Percentiles rank a stretch among this genome's conserved stretches.
phyloP scores from a whole-genome alignment of 2,113 vertebrate genomes.

The Herpailurus yagouaroundi region DNA sequence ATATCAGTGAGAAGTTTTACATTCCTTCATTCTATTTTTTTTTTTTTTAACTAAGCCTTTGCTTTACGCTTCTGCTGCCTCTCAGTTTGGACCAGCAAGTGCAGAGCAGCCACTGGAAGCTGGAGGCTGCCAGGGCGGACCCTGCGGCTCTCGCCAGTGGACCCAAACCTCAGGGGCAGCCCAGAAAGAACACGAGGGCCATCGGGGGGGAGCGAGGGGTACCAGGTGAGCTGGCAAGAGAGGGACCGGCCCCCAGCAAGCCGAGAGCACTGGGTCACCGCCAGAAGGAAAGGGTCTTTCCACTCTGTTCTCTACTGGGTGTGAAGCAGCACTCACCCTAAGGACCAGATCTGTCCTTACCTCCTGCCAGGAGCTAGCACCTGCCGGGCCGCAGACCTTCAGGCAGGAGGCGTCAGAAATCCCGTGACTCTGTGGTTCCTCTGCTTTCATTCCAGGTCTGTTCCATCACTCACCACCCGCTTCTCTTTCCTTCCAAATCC shows the following conservation, averaged over 20 bases:
- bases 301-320: too few relatives aligned
- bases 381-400: not conserved
- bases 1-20: not conserved
- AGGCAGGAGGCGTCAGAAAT: not conserved
- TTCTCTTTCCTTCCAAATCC: not conserved
- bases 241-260: not conserved
- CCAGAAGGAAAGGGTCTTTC: not conserved
- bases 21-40: not conserved
- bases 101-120: not conserved
- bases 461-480: not conserved
- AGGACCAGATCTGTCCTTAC: rapidly evolving
- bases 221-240: not conserved
- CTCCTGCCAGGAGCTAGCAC: not conserved
- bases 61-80: not conserved
- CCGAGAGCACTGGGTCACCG: not conserved
- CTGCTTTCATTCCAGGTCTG: not conserved
- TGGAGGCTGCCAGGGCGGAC: too few relatives aligned
- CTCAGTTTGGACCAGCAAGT: not conserved
- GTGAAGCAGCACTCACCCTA: not conserved
- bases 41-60: not conserved
- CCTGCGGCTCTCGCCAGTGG: not conserved
- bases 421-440: not conserved
- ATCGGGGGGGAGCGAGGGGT: not conserved
- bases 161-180: too few relatives aligned
- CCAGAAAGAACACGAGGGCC: too few relatives aligned